A percentile compares a stretch with the other conserved stretches of the same genome.
phyloP scores from a whole-genome alignment of 2,888 invertebrate genomes.

The Brachyptera risi region DNA sequence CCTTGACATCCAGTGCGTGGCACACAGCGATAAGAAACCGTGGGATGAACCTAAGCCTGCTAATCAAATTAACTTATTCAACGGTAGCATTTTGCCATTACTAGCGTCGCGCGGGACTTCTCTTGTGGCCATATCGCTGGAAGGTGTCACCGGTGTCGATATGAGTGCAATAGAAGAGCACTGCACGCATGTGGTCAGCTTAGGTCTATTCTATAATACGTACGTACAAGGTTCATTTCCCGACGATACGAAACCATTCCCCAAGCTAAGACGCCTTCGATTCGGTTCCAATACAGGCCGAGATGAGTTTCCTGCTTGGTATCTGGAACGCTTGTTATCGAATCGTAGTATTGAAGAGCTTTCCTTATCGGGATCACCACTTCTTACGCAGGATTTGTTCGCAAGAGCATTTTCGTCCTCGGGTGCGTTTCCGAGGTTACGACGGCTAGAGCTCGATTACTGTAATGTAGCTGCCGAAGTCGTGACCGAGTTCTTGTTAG shows the following conservation, averaged over 20 bases:
- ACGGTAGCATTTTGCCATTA: constrained; percentile 31
- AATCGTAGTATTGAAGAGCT: constrained; percentile 31
- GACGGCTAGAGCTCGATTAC: constrained; percentile 31
- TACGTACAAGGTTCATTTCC: constrained; percentile 29
- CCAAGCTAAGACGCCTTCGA: constrained; percentile 27
- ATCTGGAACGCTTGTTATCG: constrained; percentile 32
- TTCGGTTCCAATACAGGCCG: constrained; percentile 33
- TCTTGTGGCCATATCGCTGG: constrained; percentile 29
- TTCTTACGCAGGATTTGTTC: constrained; percentile 32
- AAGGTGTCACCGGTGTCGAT: constrained; percentile 31
- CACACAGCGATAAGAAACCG: constrained; percentile 22
- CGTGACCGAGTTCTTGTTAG: constrained; percentile 31
- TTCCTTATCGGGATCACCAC: constrained; percentile 32
- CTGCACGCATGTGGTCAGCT: constrained; percentile 29
- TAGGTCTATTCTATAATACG: constrained; percentile 33
- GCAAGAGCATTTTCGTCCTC: constrained; percentile 29
- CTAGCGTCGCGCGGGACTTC: constrained; percentile 28
- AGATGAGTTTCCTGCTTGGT: constrained; percentile 31
- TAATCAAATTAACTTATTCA: constrained; percentile 24
- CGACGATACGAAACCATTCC: constrained; percentile 28
- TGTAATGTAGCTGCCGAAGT: constrained; percentile 33
- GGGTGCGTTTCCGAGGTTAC: constrained; percentile 29
- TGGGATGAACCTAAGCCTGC: constrained; percentile 18
- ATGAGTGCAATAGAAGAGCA: constrained; percentile 26
- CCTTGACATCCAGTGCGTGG: constrained; percentile 31